A percentile compares a stretch with the other conserved stretches of the same genome.
Evolutionary conservation across 37 sponge, comb jelly and placozoan genomes (phyloP).

Genomic region (Geodia barretti): DNA sequence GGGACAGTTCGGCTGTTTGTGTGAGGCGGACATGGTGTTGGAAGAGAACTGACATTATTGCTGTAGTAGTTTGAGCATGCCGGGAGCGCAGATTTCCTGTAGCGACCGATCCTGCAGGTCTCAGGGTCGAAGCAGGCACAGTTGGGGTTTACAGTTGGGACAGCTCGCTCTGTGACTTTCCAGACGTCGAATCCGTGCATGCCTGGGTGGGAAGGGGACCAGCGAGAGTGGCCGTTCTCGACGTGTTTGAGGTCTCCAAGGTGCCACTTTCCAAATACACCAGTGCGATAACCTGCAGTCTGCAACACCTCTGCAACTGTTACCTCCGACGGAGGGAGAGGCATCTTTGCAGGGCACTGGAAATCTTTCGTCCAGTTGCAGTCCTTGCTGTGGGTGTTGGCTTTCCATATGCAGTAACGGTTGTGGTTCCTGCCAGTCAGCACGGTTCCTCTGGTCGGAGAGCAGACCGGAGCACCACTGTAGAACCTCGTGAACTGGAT

Average conservation of each 20-base stretch:
- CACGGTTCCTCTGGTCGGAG: slow-evolving; percentile 65
- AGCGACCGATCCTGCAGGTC: slow-evolving; percentile 45
- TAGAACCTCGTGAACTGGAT: slow-evolving; percentile 48
- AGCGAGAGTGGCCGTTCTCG: background rate
- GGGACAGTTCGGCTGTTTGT: background rate
- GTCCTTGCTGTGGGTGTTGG: slow-evolving; percentile 48
- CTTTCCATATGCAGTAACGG: slow-evolving; percentile 67
- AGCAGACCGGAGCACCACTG: slow-evolving; percentile 67
- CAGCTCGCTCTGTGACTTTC: slow-evolving; percentile 66
- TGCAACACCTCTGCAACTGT: slow-evolving; percentile 13
- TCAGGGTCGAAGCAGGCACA: slow-evolving; percentile 65
- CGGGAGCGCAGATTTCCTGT: background rate
- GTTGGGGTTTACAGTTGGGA: slow-evolving; percentile 68
- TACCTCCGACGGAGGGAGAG: slow-evolving; percentile 30
- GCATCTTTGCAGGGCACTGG: slow-evolving; percentile 14
- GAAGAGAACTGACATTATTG: background rate
- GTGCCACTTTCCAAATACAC: slow-evolving; percentile 23
- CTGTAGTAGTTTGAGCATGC: slow-evolving; percentile 54
- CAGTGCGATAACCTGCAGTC: slow-evolving; percentile 20
- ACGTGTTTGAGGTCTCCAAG: slow-evolving; percentile 12
- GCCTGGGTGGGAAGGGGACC: slow-evolving; percentile 52
- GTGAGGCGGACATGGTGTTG: too few species aligned
- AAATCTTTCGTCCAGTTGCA: slow-evolving; percentile 29
- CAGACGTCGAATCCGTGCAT: slow-evolving; percentile 63
- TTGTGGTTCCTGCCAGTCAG: slow-evolving; percentile 78